Evolutionary conservation across 2,113 vertebrate genomes (phyloP).

Genomic region (Dunckerocampus dactyliophorus): DNA sequence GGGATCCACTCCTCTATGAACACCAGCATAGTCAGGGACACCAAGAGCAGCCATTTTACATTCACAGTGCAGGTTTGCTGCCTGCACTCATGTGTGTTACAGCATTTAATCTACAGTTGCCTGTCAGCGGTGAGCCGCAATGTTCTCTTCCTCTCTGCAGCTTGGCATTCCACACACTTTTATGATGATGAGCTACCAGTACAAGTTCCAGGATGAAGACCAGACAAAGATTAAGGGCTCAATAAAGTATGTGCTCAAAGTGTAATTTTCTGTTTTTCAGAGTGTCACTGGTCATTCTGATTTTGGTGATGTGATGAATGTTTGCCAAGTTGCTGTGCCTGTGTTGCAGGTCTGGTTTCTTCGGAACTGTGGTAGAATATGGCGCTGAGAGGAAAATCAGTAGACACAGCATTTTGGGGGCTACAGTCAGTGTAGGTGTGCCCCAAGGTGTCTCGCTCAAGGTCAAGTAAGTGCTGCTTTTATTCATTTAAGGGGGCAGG

Average conservation of each 20-base stretch:
- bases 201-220: slow-evolving; percentile 97
- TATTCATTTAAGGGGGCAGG: not conserved
- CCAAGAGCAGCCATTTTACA: slow-evolving; percentile 91
- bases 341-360: slow-evolving; percentile 85
- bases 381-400: slow-evolving; percentile 97
- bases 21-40: slow-evolving; percentile 91
- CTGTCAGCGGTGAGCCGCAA: slow-evolving; percentile 8
- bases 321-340: slow-evolving; percentile 4
- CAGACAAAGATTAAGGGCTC: slow-evolving; percentile 95
- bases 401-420: slow-evolving; percentile 90
- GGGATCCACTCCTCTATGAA: slow-evolving; percentile 97
- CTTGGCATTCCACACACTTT: slow-evolving; percentile 95
- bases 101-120: not conserved
- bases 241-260: slow-evolving; percentile 80
- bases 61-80: slow-evolving; percentile 84
- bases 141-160: slow-evolving; percentile 64
- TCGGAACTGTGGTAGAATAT: slow-evolving; percentile 93
- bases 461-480: slow-evolving; percentile 82
- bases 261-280: not conserved
- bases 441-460: slow-evolving; percentile 95
- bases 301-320: too few relatives aligned
- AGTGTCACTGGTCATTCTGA: not conserved
- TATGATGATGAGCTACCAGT: slow-evolving; percentile 93
- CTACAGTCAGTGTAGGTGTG: slow-evolving; percentile 89
- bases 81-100: slow-evolving; percentile 2